Evolutionary conservation across 2,888 invertebrate genomes (phyloP).

Genomic region (Crepidodera aurea): DNA sequence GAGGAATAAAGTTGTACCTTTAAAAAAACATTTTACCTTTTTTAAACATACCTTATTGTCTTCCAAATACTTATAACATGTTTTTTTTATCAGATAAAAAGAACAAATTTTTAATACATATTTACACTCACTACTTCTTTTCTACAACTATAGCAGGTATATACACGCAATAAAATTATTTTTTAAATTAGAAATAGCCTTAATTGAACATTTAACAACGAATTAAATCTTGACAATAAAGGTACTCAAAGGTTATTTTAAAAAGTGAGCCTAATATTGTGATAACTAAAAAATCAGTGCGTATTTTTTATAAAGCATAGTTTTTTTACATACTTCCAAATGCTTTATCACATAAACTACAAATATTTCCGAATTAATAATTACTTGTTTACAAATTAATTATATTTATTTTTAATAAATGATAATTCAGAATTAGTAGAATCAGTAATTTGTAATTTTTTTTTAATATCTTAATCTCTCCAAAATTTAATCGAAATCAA

Average conservation of each 20-base stretch:
- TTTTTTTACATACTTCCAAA: too few relatives aligned
- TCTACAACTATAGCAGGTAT: slow-evolving; percentile 33
- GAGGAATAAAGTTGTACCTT: slow-evolving; percentile 12
- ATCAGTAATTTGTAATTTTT: too few relatives aligned
- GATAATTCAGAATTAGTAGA: too few relatives aligned
- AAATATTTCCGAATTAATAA: too few relatives aligned
- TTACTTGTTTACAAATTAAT: too few relatives aligned
- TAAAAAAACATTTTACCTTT: slow-evolving; percentile 28
- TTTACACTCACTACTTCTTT: slow-evolving; percentile 41
- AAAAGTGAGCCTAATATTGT: background rate
- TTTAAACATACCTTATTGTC: slow-evolving; percentile 48
- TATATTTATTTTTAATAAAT: too few relatives aligned
- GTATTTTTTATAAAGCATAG: too few relatives aligned
- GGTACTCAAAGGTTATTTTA: background rate
- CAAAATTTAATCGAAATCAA: too few relatives aligned
- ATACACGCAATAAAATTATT: slow-evolving; percentile 28
- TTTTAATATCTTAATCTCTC: too few relatives aligned
- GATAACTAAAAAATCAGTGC: background rate
- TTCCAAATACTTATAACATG: slow-evolving; percentile 51
- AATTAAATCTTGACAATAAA: background rate
- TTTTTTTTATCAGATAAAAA: slow-evolving; percentile 38
- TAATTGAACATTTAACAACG: background rate
- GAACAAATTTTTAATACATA: slow-evolving; percentile 43
- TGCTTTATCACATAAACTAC: too few relatives aligned
- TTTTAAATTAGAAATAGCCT: slow-evolving; percentile 3